Evolutionary conservation across 1,140 invertebrate genomes (phyloP).

Genomic region (Ditylenchus dipsaci): DNA sequence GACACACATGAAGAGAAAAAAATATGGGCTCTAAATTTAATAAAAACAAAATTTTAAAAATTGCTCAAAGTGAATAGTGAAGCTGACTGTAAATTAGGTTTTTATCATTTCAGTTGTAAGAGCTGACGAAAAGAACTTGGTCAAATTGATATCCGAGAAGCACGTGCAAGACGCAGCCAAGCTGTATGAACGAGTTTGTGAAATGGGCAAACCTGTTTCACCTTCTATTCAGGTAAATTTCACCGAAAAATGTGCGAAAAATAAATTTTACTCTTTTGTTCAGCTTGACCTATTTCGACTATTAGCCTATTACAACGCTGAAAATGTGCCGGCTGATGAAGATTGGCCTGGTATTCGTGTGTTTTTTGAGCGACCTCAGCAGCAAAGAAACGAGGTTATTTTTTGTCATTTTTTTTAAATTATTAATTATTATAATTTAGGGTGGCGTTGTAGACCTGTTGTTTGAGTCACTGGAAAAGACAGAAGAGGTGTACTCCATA

Average conservation of each 20-base stretch:
- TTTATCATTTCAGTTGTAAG: constrained; percentile 31
- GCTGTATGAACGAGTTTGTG: constrained; percentile 32
- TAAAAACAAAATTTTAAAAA: too few relatives aligned
- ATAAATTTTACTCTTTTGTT: not conserved
- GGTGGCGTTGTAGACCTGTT: constrained; percentile 32
- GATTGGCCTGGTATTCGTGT: constrained; percentile 42
- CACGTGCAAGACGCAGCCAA: constrained; percentile 32
- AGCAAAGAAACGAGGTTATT: constrained; percentile 8
- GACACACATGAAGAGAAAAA: too few relatives aligned
- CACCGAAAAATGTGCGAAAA: not conserved
- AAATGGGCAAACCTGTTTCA: too few relatives aligned
- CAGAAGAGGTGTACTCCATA: constrained; percentile 24
- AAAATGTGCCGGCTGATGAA: constrained; percentile 36
- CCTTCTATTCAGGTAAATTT: too few relatives aligned
- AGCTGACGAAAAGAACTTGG: constrained; percentile 32
- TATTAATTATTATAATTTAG: constrained; percentile 4
- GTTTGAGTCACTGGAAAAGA: constrained; percentile 33
- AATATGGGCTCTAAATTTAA: too few relatives aligned
- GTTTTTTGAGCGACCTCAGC: constrained; percentile 12
- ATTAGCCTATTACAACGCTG: constrained; percentile 36
- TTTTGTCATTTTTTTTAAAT: not conserved
- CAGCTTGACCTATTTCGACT: constrained; percentile 31
- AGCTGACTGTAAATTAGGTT: too few relatives aligned
- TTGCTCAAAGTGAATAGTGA: too few relatives aligned
- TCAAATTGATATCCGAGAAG: constrained; percentile 22